phyloP scores from a whole-genome alignment of 2,888 invertebrate genomes.

The Clepsis dumicolana region DNA sequence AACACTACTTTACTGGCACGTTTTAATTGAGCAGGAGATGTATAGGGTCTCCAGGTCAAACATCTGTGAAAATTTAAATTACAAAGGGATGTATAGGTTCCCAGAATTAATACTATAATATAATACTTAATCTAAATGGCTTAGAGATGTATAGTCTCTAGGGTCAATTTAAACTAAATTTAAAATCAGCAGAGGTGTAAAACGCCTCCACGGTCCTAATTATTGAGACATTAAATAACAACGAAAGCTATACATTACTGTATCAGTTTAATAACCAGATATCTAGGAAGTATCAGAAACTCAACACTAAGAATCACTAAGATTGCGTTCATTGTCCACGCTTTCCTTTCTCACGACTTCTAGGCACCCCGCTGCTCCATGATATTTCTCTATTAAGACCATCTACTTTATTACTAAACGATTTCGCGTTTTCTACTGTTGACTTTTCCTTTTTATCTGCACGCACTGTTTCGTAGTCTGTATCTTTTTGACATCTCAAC shows the following conservation, averaged over 20 bases:
- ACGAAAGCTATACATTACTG: background rate
- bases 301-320: slow-evolving; percentile 1
- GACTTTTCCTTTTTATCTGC: background rate
- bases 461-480: background rate
- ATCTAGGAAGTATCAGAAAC: slow-evolving; percentile 3
- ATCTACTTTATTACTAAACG: background rate
- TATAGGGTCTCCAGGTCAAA: no score
- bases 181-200: no score
- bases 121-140: no score
- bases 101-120: no score
- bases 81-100: no score
- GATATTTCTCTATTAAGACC: background rate
- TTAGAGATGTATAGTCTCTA: no score
- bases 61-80: no score
- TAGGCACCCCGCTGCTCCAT: slow-evolving; percentile 13
- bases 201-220: no score
- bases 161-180: no score
- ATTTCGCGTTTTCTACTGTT: background rate
- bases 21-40: no score
- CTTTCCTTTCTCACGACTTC: slow-evolving; percentile 34
- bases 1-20: no score
- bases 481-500: background rate
- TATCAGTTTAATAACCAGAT: background rate
- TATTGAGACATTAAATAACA: background rate
- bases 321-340: slow-evolving; percentile 15